phyloP scores from a whole-genome alignment of 2,797 vertebrate species.

The Acanthis flammea region DNA sequence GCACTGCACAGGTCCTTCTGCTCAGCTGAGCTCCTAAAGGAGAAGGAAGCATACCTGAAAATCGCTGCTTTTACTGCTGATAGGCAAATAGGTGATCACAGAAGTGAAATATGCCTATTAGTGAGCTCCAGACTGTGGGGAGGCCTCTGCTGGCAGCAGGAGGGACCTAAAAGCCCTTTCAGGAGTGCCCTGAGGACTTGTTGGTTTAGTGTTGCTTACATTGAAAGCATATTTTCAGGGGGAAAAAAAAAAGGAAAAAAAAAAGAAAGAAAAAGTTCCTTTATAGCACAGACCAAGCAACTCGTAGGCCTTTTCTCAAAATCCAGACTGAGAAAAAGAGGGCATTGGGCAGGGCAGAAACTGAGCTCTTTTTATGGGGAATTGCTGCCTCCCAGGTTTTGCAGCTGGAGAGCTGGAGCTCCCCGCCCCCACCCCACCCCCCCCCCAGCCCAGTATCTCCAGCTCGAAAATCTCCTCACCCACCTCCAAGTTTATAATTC shows the following conservation, averaged over 20 bases:
- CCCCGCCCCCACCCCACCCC: too few relatives aligned
- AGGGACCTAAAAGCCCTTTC: neutral
- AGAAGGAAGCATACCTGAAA: neutral
- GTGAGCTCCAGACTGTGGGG: fast-evolving
- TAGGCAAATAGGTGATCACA: neutral
- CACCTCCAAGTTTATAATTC: neutral
- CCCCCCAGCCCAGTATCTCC: neutral
- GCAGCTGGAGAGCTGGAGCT: neutral
- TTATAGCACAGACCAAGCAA: neutral
- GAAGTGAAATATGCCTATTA: neutral
- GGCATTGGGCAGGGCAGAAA: neutral
- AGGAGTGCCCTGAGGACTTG: neutral
- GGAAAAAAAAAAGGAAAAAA: neutral
- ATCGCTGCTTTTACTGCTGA: neutral
- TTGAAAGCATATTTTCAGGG: fast-evolving
- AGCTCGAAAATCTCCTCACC: neutral
- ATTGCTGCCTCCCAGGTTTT: neutral
- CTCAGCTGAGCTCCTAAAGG: neutral
- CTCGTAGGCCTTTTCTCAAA: neutral
- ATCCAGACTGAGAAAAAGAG: neutral
- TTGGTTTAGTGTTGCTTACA: neutral
- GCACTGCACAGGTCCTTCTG: neutral
- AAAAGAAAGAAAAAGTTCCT: neutral
- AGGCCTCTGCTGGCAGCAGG: neutral
- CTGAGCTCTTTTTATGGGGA: neutral